phyloP scores from a whole-genome alignment of 2,888 invertebrate species.

The Polyommatus iphigenia region DNA sequence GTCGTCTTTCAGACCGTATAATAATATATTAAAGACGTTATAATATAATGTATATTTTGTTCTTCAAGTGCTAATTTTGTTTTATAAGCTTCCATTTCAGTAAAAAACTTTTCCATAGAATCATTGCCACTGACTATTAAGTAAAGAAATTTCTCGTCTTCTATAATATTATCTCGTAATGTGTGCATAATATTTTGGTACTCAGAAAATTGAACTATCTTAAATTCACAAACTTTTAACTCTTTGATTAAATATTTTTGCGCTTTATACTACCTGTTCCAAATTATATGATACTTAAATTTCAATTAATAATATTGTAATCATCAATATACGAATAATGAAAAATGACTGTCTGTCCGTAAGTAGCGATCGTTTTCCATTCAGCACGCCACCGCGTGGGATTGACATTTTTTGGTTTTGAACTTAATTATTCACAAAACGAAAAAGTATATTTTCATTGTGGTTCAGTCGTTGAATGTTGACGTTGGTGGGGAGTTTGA shows the following conservation, averaged over 20 bases:
- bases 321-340: constrained; percentile 35
- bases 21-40: too few relatives aligned
- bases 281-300: neutral
- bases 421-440: constrained; percentile 75
- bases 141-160: too few relatives aligned
- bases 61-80: too few relatives aligned
- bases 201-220: too few relatives aligned
- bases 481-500: constrained; percentile 46
- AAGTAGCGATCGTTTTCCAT: constrained; percentile 49
- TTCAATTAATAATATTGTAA: constrained; percentile 16
- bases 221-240: neutral
- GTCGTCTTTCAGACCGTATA: too few relatives aligned
- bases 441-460: constrained; percentile 53
- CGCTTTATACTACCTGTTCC: neutral
- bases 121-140: too few relatives aligned
- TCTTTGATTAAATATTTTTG: neutral
- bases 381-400: constrained; percentile 56
- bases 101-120: too few relatives aligned
- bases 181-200: too few relatives aligned
- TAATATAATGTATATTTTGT: too few relatives aligned
- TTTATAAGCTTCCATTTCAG: too few relatives aligned
- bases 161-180: too few relatives aligned
- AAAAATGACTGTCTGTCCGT: constrained; percentile 45
- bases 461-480: constrained; percentile 34
- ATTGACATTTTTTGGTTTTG: constrained; percentile 73